These are phyloP conservation scores for Cephus rjabovi DNA, from an alignment of 2,888 invertebrate genomes.

Conservation along the genomic window DNA sequence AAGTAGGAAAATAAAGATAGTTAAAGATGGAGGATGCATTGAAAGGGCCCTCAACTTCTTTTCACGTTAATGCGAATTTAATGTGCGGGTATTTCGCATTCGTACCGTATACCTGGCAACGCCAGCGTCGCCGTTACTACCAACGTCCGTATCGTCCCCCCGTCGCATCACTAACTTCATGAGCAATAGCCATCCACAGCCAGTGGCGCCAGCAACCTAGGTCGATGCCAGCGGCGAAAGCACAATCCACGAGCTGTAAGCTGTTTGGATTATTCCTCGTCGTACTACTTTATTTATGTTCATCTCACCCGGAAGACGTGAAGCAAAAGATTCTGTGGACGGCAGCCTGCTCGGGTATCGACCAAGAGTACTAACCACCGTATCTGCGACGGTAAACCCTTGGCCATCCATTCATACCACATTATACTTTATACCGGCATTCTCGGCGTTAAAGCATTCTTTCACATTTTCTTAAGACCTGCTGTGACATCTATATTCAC, in stretches of 20 bases:
- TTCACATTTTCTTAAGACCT: neutral
- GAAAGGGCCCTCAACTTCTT: conserved; percentile 18
- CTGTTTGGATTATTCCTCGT: neutral
- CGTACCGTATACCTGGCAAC: neutral
- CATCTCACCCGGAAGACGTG: neutral
- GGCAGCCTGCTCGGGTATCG: neutral
- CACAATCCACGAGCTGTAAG: neutral
- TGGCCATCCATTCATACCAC: neutral
- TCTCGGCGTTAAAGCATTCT: neutral
- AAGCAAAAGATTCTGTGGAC: neutral
- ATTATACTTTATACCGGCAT: neutral
- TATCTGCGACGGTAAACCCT: neutral
- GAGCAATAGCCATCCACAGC: neutral
- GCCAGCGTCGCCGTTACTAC: neutral
- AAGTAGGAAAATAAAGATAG: conserved; percentile 21
- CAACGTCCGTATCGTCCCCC: neutral
- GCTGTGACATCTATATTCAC: neutral
- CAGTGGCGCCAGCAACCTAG: neutral
- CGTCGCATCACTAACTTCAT: neutral
- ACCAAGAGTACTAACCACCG: neutral
- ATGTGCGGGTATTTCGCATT: conserved; percentile 27
- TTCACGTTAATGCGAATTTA: conserved; percentile 45
- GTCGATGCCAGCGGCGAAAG: neutral
- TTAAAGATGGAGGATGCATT: conserved; percentile 16
- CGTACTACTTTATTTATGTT: neutral